Conservation (phyloP, 2,113 vertebrate genomes). For the Acrocephalus arundinaceus region DNA sequence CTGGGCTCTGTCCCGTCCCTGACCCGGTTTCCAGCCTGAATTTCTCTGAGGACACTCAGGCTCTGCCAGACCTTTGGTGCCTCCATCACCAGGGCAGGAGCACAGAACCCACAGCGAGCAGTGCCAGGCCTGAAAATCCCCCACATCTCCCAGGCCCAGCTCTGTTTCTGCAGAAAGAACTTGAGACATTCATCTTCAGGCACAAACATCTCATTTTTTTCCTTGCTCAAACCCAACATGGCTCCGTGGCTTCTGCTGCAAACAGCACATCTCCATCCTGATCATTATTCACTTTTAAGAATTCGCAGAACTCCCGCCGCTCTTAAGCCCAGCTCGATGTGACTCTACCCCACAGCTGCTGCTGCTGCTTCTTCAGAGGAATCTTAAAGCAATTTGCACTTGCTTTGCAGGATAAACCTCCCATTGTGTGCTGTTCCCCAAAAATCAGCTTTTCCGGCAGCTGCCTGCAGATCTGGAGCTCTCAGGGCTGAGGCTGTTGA, state of each 20-base stretch:
- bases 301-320: not conserved
- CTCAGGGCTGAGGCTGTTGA: not conserved
- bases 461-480: not conserved
- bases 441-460: not conserved
- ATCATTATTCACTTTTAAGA: not conserved
- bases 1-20: not conserved
- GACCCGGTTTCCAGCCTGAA: not conserved
- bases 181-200: fast-evolving
- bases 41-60: not conserved
- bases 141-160: not conserved
- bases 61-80: not conserved
- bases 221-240: fast-evolving
- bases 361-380: not conserved
- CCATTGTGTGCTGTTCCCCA: not conserved
- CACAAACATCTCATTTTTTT: not conserved
- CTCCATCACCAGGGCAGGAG: not conserved
- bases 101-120: not conserved
- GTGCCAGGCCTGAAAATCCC: not conserved
- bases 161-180: not conserved
- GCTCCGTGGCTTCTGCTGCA: not conserved
- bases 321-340: not conserved
- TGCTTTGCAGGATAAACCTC: not conserved
- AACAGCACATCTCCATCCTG: not conserved
- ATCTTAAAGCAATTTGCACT: not conserved
- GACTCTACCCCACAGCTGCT: not conserved